These are phyloP conservation scores for Pomacea canaliculata DNA, from an alignment of 2,888 invertebrate genomes.

Conservation along the genomic window DNA sequence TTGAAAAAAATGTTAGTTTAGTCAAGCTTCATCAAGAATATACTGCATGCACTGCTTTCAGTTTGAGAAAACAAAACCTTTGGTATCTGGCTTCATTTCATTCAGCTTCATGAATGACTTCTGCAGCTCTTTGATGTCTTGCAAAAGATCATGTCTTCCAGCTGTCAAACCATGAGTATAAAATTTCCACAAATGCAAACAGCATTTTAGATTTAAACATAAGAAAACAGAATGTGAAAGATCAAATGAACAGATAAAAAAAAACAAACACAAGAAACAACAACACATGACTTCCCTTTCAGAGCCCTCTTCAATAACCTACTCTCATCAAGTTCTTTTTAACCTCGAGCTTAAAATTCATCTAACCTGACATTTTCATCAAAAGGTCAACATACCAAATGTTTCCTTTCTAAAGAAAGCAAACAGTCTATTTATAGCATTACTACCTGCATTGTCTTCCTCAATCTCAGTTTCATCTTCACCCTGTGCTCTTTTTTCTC, in stretches of 20 bases:
- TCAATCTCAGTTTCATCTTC: conserved; percentile 17
- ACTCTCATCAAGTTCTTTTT: too few relatives aligned
- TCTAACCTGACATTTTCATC: too few relatives aligned
- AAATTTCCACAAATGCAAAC: not conserved
- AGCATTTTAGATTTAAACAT: not conserved
- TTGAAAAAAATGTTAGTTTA: too few relatives aligned
- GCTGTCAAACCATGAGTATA: conserved; percentile 2
- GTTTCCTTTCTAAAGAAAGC: not conserved
- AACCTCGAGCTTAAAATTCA: too few relatives aligned
- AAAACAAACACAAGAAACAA: not conserved
- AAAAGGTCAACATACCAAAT: not conserved
- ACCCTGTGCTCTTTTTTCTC: not conserved
- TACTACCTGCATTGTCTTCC: not conserved
- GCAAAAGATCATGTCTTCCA: conserved; percentile 1
- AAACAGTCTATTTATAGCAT: not conserved
- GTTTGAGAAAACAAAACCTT: conserved; percentile 10
- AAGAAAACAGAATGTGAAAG: too few relatives aligned
- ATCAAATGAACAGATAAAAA: not conserved
- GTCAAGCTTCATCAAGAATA: too few relatives aligned
- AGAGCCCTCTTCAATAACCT: not conserved
- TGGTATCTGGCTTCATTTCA: not conserved
- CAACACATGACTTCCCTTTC: not conserved
- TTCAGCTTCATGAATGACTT: conserved; percentile 11
- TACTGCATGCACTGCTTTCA: not conserved
- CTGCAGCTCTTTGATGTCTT: conserved; percentile 18